A percentile compares a stretch with the other conserved stretches of the same genome.
Conservation (phyloP, 2,113 vertebrate genomes). For the Apodemus sylvaticus region DNA sequence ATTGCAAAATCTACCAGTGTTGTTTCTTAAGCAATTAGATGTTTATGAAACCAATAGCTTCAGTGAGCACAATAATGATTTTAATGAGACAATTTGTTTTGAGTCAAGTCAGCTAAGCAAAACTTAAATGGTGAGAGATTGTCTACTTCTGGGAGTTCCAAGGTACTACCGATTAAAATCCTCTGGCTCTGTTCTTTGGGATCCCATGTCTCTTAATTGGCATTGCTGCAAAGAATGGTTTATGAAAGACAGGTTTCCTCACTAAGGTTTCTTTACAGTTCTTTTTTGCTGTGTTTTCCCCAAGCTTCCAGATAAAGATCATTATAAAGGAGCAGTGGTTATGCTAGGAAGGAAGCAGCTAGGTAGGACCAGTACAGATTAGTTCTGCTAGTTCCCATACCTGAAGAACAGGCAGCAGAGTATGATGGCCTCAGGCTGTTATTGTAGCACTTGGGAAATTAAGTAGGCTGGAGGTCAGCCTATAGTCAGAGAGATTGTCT, state of each 20-base stretch:
- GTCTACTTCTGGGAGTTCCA: background rate
- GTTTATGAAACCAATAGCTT: background rate
- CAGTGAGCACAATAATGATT: background rate
- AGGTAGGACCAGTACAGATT: too few relatives aligned
- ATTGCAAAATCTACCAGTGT: background rate
- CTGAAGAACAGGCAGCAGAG: background rate
- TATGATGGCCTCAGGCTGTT: background rate
- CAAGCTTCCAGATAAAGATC: background rate
- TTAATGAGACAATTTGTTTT: background rate
- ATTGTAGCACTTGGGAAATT: background rate
- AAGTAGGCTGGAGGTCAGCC: background rate
- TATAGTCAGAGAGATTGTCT: accelerated
- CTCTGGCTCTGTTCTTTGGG: background rate
- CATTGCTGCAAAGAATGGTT: background rate
- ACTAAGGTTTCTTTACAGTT: background rate
- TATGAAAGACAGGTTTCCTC: background rate
- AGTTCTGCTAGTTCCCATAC: background rate
- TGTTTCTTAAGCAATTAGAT: background rate
- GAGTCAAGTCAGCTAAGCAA: background rate
- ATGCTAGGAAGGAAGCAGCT: background rate
- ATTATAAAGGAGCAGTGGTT: background rate
- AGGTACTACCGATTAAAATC: background rate
- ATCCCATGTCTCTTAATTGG: background rate
- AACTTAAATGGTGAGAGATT: background rate
- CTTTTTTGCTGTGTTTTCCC: background rate